A percentile compares a stretch with the other conserved stretches of the same genome.
Evolutionary conservation across 2,797 vertebrate genomes (phyloP).

Genomic region (Sus cebifrons): DNA sequence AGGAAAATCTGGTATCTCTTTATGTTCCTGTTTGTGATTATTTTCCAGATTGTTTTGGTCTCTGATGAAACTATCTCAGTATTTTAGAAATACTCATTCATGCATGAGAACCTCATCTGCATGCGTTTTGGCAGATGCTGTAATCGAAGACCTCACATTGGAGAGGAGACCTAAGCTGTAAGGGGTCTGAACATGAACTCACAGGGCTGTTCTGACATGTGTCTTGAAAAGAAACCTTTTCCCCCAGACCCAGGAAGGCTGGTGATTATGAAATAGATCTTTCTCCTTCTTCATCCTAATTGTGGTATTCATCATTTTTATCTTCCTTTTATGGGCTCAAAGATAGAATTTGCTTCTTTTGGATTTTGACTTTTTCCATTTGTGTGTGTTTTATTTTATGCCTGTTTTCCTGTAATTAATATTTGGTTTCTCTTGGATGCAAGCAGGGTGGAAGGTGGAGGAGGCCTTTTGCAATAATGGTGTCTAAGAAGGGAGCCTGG

Average conservation of each 20-base stretch:
- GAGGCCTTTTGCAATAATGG: not conserved
- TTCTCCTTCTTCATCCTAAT: not conserved
- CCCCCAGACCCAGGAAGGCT: not conserved
- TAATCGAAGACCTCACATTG: not conserved
- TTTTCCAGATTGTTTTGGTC: constrained; percentile 74
- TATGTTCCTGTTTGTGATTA: constrained; percentile 59
- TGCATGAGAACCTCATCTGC: not conserved
- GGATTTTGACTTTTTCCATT: constrained; percentile 13
- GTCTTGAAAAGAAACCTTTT: not conserved
- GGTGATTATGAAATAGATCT: not conserved
- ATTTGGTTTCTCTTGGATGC: not conserved
- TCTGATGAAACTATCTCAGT: constrained; percentile 64
- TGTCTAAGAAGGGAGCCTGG: not conserved
- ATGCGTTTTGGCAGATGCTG: not conserved
- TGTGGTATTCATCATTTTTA: constrained; percentile 9
- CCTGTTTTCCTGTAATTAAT: not conserved
- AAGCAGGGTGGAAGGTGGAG: not conserved
- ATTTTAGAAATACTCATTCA: constrained; percentile 67
- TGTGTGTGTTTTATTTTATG: not conserved
- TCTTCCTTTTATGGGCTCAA: not conserved
- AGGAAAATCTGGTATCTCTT: constrained; percentile 72
- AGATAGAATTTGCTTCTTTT: not conserved
- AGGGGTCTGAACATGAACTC: not conserved
- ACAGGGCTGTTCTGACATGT: not conserved
- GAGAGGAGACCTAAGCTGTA: not conserved